Evolutionary conservation across 2,797 vertebrate genomes (phyloP).

Genomic region (Gobionotothen gibberifrons): DNA sequence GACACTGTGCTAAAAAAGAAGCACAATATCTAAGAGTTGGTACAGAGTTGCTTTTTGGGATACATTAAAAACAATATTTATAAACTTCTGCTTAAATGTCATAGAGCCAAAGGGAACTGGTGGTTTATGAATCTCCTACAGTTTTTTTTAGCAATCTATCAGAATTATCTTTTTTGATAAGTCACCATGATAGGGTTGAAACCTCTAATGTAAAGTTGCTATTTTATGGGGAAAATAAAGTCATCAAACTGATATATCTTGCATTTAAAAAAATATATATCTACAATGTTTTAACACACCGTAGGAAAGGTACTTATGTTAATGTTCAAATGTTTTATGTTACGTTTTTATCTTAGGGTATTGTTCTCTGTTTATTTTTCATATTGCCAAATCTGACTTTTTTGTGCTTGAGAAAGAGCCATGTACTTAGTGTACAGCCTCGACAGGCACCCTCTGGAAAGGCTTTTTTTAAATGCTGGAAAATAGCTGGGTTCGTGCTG

Average conservation of each 20-base stretch:
- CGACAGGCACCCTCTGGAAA: background rate
- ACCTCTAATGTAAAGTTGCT: background rate
- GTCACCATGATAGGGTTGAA: background rate
- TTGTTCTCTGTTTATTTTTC: background rate
- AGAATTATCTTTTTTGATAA: background rate
- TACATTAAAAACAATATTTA: too few relatives aligned
- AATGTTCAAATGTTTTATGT: background rate
- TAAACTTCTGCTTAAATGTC: background rate
- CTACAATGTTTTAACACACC: background rate
- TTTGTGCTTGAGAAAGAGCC: background rate
- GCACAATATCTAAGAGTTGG: background rate
- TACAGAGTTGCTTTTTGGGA: background rate
- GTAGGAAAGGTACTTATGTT: background rate
- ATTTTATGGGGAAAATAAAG: constrained; percentile 3
- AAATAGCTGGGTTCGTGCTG: background rate
- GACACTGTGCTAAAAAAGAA: background rate
- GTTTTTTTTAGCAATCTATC: too few relatives aligned
- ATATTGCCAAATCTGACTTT: background rate
- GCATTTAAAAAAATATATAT: background rate
- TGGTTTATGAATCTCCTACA: background rate
- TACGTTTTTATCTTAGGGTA: background rate
- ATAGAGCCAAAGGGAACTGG: background rate
- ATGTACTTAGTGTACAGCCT: constrained; percentile 1
- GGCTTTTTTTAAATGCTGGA: background rate
- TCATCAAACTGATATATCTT: background rate